phyloP scores from a whole-genome alignment of 2,113 vertebrate species.

The Sinocyclocheilus anophthalmus region DNA sequence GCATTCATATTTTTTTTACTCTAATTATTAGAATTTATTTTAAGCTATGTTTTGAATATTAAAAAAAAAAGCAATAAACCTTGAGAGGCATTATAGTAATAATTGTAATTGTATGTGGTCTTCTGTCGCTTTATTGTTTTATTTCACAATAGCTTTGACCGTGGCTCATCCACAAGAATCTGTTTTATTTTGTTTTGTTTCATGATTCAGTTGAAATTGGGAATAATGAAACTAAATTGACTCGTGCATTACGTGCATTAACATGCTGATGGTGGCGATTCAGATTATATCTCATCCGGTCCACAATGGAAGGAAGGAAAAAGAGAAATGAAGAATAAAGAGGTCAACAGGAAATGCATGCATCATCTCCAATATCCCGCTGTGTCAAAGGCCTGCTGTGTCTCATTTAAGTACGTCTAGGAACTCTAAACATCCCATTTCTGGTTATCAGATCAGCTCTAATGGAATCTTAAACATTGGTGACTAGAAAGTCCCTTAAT shows the following conservation, averaged over 20 bases:
- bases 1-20: neutral
- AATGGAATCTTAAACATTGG: neutral
- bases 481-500: neutral
- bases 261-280: constrained; percentile 16
- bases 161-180: neutral
- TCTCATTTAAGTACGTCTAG: constrained; percentile 1
- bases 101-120: neutral
- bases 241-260: neutral
- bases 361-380: constrained; percentile 44
- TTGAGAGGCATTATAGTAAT: neutral
- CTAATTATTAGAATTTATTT: neutral
- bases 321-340: constrained; percentile 50
- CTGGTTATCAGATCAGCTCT: neutral
- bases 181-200: neutral
- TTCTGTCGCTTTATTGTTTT: neutral
- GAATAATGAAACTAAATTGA: neutral
- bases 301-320: constrained; percentile 68
- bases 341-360: constrained; percentile 62
- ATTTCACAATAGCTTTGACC: neutral
- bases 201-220: neutral
- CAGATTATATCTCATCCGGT: neutral
- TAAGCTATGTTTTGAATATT: neutral
- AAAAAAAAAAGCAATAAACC: neutral
- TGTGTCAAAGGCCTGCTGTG: neutral
- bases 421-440: neutral